Evolutionary conservation across 2,797 vertebrate species (phyloP), one percentile per base, ranked within the genome.

Genomic region (Enteromius thamalakanensis): DNA sequence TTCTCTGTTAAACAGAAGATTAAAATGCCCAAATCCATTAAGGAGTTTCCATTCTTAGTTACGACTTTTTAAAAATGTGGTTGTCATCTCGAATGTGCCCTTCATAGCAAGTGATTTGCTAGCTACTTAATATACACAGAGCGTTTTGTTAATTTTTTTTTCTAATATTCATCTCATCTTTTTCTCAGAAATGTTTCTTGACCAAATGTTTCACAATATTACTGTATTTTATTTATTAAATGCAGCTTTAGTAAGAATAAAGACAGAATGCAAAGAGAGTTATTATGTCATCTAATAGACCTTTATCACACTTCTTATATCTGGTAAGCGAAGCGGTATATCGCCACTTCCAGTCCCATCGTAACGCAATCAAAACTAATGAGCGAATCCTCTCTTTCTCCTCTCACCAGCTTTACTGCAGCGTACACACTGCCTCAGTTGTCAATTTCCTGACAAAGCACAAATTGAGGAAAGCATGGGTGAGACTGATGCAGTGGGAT

Each of bases 1-100:
- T 85, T 86, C 37, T 83, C 26, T 70, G 78, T 65, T 64, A 47
- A 62, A 76, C 29, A 53, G 14, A 7, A 68, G 53, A 76, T 9
- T 51, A 29, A 10, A 40, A 81, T 58, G 72, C 76, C 79, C 26
- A n/a, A 62, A 69, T 19, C 21, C 60, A 84, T 85, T 71, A 11
- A 64, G 75, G 45, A 49, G 55, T 68, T 45, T 37, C 23, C 55
- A 14, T 58, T 49, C 32, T 42, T 32, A 58, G 71, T 26, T 45
- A 62, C 29, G 37, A 29, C n/a, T 42, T 19, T 12, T 60, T 2
- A 45, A 55, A 32, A n/a, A 62, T 29, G 14, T 19, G 55, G 55
- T 55, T 74, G 71, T 74, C 71, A 55, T 74, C 29, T 11, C 17
- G 26, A n/a, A 17, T 74, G 26, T 74, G 29, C 75, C 58, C 70